A percentile compares a stretch with the other conserved stretches of the same genome.
These are phyloP conservation scores for Unio delphinus DNA, from an alignment of 2,888 invertebrate species.

Conservation along the genomic window DNA sequence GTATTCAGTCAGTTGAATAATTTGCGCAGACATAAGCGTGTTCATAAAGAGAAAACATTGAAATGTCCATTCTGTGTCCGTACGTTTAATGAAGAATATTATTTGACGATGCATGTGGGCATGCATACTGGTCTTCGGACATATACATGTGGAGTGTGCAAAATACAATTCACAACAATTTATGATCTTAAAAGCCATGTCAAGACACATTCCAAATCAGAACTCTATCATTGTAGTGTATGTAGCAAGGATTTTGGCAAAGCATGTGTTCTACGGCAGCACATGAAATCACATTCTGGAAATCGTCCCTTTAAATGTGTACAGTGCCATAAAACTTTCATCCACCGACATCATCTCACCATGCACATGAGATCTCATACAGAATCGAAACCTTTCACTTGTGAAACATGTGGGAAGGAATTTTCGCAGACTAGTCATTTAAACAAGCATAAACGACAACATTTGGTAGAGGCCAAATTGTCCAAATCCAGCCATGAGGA, in stretches of 20 bases:
- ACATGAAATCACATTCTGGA: slow-evolving; percentile 44
- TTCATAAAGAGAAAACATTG: slow-evolving; percentile 38
- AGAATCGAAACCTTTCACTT: slow-evolving; percentile 27
- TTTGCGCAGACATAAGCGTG: slow-evolving; percentile 36
- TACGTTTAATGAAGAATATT: slow-evolving; percentile 44
- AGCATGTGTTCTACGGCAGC: slow-evolving; percentile 45
- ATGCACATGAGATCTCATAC: slow-evolving; percentile 42
- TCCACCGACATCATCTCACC: slow-evolving; percentile 46
- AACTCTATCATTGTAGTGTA: slow-evolving; percentile 39
- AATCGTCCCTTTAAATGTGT: slow-evolving; percentile 43
- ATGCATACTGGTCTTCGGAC: slow-evolving; percentile 48
- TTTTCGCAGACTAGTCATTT: slow-evolving; percentile 43
- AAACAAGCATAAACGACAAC: slow-evolving; percentile 34
- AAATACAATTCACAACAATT: slow-evolving; percentile 28
- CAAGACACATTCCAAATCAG: slow-evolving; percentile 38
- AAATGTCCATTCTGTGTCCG: slow-evolving; percentile 43
- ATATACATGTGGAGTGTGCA: slow-evolving; percentile 47
- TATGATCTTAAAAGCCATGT: slow-evolving; percentile 45
- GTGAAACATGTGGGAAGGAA: slow-evolving; percentile 32
- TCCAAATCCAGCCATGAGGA: too few relatives aligned
- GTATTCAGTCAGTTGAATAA: slow-evolving; percentile 44
- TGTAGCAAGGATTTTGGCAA: slow-evolving; percentile 47
- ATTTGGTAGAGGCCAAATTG: slow-evolving; percentile 20
- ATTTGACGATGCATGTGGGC: slow-evolving; percentile 46
- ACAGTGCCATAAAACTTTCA: slow-evolving; percentile 39